These are phyloP conservation scores for Pachliopta kotzebuea DNA, from an alignment of 2,888 invertebrate genomes.

Conservation along the genomic window DNA sequence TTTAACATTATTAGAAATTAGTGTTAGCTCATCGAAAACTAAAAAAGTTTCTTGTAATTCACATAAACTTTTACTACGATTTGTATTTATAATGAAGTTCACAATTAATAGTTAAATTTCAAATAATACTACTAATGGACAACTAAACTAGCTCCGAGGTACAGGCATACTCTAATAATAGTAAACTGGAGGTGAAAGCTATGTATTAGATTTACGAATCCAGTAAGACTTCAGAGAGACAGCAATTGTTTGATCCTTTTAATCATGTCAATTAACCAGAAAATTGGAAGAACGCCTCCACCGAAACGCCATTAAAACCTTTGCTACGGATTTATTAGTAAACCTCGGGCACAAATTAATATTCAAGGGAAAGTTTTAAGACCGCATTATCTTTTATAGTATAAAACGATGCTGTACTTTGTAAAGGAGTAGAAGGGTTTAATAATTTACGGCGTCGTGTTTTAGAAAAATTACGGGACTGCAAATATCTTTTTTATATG, in stretches of 20 bases:
- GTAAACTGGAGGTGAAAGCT: conserved; percentile 52
- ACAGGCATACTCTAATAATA: conserved; percentile 50
- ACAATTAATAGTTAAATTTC: neutral
- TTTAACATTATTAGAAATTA: no score
- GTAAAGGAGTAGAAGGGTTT: neutral
- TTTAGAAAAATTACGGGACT: neutral
- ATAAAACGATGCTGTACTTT: neutral
- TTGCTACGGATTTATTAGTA: conserved; percentile 40
- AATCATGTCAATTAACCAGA: conserved; percentile 65
- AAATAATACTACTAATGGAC: conserved; percentile 44
- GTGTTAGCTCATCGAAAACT: no score
- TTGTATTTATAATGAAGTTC: neutral
- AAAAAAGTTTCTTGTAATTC: no score
- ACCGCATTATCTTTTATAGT: neutral
- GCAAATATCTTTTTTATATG: conserved; percentile 2
- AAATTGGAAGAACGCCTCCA: conserved; percentile 49
- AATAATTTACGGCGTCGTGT: neutral
- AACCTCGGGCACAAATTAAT: conserved; percentile 8
- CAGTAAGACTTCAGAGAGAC: conserved; percentile 52
- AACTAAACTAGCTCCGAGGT: conserved; percentile 34
- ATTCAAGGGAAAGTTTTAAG: conserved; percentile 16
- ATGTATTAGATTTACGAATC: conserved; percentile 56
- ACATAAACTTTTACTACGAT: neutral
- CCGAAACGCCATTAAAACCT: conserved; percentile 39
- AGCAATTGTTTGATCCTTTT: conserved; percentile 52